Base-by-base conservation (phyloP, 1,140 invertebrate species). In the Harlomillsia oculata region DNA sequence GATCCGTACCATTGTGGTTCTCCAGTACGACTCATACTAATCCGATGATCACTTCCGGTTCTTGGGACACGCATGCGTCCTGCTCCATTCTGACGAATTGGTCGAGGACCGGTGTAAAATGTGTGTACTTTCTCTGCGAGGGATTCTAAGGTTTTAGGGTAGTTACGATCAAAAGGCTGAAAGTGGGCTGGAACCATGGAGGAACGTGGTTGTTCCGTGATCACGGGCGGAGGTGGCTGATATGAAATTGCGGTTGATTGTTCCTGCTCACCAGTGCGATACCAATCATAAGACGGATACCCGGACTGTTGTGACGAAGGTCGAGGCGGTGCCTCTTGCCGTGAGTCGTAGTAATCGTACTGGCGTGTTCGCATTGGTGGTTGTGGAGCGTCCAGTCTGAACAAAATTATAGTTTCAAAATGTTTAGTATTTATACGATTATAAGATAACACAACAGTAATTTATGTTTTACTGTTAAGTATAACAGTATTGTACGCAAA, bases 91-190 rank as follows among this genome's bases (percentile, higher is more conserved):
- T 77, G 75, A 63, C 74, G 75, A 56, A 65, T 53, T 34, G 32
- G 71, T 66, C 26, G 79, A 74, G 57, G 78, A 79, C 67, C 79
- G 81, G 62, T 62, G 71, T 87, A 86, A 70, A 85, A 87, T 40
- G 86, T 85, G 69, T 90, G 87, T 44, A 89, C 85, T 75, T 90
- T 89, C 70, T 92, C 88, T 1, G 88, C 87, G 2, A 92, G 75
- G 67, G 86, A 90, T 69, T 92, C 88, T 45, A 91, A 69, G 0
- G 89, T 92, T 68, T 90, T 89, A n/a, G 88, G 87, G 71, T 91
- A 90, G 16, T 81, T 82, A 28, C 86, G 79, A 67, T 89, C 86
- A 66, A 77, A 79, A 0, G 77, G 77, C 58, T 86, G 85, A 69
- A 88, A 89, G 66, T 87, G 84, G 37, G 86, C 82, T 40, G 84